A percentile compares a stretch with the other conserved stretches of the same genome.
These are phyloP conservation scores for Amblyjoppa fuscipennis DNA, from an alignment of 2,888 invertebrate genomes.

Conservation along the genomic window DNA sequence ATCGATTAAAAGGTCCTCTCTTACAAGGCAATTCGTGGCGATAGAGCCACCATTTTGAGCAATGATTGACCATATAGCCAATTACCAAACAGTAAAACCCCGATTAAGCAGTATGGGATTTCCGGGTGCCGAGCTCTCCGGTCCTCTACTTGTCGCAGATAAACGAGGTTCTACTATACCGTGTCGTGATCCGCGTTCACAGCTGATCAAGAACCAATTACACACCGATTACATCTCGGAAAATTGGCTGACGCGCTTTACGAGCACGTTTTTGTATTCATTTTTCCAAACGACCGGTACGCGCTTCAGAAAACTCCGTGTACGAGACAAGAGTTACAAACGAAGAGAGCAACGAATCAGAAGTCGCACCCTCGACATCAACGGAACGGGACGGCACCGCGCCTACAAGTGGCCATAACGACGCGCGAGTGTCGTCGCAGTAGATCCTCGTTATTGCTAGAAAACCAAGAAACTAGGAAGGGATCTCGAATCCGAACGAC, in stretches of 20 bases:
- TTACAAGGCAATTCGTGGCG: background rate
- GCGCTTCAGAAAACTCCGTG: background rate
- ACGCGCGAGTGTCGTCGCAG: background rate
- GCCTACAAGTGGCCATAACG: background rate
- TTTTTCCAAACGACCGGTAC: background rate
- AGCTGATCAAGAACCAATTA: background rate
- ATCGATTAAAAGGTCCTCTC: conserved; percentile 10
- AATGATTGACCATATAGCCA: no score
- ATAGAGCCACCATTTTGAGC: no score
- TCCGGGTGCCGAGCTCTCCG: no score
- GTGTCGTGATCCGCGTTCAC: background rate
- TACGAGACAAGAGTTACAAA: background rate
- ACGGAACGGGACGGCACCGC: background rate
- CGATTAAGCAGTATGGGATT: no score
- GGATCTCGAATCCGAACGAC: conserved; percentile 7
- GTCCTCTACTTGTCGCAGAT: no score
- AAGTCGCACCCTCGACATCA: background rate
- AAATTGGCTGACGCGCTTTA: background rate
- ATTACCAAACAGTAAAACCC: no score
- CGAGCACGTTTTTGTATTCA: background rate
- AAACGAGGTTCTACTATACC: background rate
- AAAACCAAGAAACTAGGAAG: conserved; percentile 10
- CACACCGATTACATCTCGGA: background rate
- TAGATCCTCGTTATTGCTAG: conserved; percentile 37
- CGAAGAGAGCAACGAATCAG: conserved; percentile 2